A percentile compares a stretch with the other conserved stretches of the same genome.
These are phyloP conservation scores for Aplocera efformata DNA, from an alignment of 2,888 invertebrate genomes.

Conservation along the genomic window DNA sequence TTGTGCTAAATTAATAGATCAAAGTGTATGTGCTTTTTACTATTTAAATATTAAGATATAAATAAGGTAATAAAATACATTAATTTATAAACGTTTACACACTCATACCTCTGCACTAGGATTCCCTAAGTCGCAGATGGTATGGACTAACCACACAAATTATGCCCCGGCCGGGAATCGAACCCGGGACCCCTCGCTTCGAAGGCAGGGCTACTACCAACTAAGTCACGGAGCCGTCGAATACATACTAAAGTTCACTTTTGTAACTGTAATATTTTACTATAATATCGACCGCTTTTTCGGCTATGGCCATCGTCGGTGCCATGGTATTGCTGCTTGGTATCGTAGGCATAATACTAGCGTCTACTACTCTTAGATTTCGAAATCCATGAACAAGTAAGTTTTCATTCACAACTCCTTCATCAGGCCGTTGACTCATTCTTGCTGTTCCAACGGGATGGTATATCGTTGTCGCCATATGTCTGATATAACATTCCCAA, in stretches of 20 bases:
- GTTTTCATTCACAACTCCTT: conserved; percentile 73
- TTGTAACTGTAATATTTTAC: conserved; percentile 11
- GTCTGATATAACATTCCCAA: conserved; percentile 79
- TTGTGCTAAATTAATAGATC: no score
- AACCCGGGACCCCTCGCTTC: no score
- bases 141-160: no score
- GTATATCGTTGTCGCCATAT: conserved; percentile 79
- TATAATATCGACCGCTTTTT: conserved; percentile 71
- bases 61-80: no score
- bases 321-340: conserved; percentile 81
- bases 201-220: no score
- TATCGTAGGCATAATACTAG: conserved; percentile 75
- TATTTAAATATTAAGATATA: no score
- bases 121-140: no score
- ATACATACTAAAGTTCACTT: conserved; percentile 5
- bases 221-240: no score
- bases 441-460: conserved; percentile 86
- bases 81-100: no score
- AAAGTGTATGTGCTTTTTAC: no score
- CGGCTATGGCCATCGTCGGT: conserved; percentile 71
- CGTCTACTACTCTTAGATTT: conserved; percentile 75
- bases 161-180: no score
- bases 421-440: conserved; percentile 80
- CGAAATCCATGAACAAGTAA: conserved; percentile 75
- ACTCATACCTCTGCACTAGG: no score